These are phyloP conservation scores for Dusona sp. DNA, from an alignment of 2,888 invertebrate species.

Conservation along the genomic window DNA sequence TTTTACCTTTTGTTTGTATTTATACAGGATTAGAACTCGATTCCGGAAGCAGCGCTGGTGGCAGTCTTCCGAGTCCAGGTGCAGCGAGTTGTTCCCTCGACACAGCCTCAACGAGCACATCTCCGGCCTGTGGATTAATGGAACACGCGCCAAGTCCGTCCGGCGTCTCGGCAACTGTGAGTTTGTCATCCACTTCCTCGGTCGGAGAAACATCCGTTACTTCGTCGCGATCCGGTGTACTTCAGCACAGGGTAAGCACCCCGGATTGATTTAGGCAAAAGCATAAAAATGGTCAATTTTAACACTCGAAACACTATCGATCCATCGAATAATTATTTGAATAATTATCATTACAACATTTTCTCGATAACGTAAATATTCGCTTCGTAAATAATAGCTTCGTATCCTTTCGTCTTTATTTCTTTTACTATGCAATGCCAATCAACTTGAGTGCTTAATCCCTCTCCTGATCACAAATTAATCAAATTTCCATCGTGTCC, in stretches of 20 bases:
- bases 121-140: constrained; percentile 82
- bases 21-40: constrained; percentile 87
- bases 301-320: constrained; percentile 36
- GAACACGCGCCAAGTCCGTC: constrained; percentile 83
- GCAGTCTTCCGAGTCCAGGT: constrained; percentile 93
- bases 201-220: constrained; percentile 86
- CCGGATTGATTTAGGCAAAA: constrained; percentile 85
- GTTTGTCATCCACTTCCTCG: constrained; percentile 84
- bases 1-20: background rate
- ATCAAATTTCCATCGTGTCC: constrained; percentile 35
- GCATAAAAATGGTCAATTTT: constrained; percentile 74
- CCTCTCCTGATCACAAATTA: constrained; percentile 62
- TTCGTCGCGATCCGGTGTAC: constrained; percentile 88
- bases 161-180: constrained; percentile 87
- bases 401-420: background rate
- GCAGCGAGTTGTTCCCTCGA: constrained; percentile 90
- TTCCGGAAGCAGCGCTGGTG: constrained; percentile 90
- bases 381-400: constrained; percentile 12
- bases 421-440: constrained; percentile 80
- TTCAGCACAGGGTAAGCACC: constrained; percentile 95
- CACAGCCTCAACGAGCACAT: constrained; percentile 85
- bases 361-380: constrained; percentile 1
- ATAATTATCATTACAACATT: background rate
- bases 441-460: constrained; percentile 83
- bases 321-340: constrained; percentile 40